Evolutionary conservation across 1,140 invertebrate species (phyloP).

Genomic region (Meloidogyne hapla): DNA sequence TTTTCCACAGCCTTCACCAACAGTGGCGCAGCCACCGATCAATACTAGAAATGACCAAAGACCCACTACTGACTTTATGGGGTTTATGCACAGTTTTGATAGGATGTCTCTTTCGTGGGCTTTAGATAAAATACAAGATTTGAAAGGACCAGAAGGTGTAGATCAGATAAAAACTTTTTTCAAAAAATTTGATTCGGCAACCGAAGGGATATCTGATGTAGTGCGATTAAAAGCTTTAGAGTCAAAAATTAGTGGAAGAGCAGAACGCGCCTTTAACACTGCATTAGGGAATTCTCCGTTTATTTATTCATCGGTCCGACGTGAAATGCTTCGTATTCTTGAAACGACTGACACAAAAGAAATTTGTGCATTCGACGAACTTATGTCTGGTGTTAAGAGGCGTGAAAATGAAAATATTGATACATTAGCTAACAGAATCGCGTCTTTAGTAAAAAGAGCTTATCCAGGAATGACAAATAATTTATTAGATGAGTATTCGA

Average conservation of each 20-base stretch:
- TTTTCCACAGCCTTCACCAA: too few species aligned
- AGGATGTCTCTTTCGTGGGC: neutral
- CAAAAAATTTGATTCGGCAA: slow-evolving; percentile 12
- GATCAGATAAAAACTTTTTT: slow-evolving; percentile 10
- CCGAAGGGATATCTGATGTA: neutral
- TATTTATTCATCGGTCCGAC: neutral
- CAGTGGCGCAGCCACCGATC: too few species aligned
- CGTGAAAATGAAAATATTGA: slow-evolving; percentile 11
- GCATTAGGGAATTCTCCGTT: neutral
- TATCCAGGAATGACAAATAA: slow-evolving; percentile 3
- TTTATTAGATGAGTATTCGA: slow-evolving; percentile 7
- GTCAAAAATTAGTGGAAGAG: neutral
- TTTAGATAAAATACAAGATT: slow-evolving; percentile 8
- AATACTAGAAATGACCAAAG: too few species aligned
- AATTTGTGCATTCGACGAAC: slow-evolving; percentile 5
- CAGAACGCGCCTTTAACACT: slow-evolving; percentile 2
- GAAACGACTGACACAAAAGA: slow-evolving; percentile 4
- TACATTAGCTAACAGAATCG: slow-evolving; percentile 18
- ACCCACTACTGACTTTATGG: too few species aligned
- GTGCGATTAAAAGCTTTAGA: neutral
- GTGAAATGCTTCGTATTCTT: slow-evolving; percentile 6
- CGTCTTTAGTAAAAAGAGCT: neutral
- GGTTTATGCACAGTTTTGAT: too few species aligned
- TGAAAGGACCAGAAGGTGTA: neutral
- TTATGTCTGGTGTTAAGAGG: neutral